Evolutionary conservation across 2,797 vertebrate species (phyloP), one percentile per base, ranked within the genome.

Genomic region (Tangara arthus): DNA sequence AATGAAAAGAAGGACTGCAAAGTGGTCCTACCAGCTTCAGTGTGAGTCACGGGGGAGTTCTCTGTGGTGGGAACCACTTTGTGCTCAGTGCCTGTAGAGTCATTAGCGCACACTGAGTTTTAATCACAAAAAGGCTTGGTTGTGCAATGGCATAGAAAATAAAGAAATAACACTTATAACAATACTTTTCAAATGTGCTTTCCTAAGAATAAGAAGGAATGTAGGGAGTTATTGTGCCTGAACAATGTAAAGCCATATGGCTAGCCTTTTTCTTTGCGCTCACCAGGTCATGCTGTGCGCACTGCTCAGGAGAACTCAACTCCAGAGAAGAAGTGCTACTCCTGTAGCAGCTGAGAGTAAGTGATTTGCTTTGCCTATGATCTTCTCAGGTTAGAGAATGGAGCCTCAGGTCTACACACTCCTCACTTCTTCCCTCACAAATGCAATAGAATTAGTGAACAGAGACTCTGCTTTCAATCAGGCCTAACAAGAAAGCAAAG

Each of bases 31-130:
- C 6, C 15, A 76, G 24, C 47, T 82, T 42, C 23, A 28, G 34
- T 1, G 2, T 52, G 44, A 80, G 23, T 59, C 63, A 84, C 0
- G 1, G 39, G 18, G 14, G 3, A 50, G 28, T 15, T 66, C 71
- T 49, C 39, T 1, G 0, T 17, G 15, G 42, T 0, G 0, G 42
- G 35, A 75, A 59, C 18, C 0, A 1, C 53, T 90, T n/a, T 34
- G 24, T 65, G 52, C 15, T 34, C 2, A 0, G 37, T 72, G 46
- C 15, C 30, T 47, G 11, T 55, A 59, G 7, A 57, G 57, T 23
- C 23, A 57, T 47, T 37, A 72, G 44, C 1, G 30, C 9, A 2
- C 46, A 47, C 22, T n/a, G 32, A 24, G 24, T 32, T 91, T 72
- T 35, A 76, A 52, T 76, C 65, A 76, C 12, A 6, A 60, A 93